Percentiles rank a stretch among this genome's conserved stretches.
phyloP scores from a whole-genome alignment of 2,888 invertebrate species.

The Meiosimyza decipiens region DNA sequence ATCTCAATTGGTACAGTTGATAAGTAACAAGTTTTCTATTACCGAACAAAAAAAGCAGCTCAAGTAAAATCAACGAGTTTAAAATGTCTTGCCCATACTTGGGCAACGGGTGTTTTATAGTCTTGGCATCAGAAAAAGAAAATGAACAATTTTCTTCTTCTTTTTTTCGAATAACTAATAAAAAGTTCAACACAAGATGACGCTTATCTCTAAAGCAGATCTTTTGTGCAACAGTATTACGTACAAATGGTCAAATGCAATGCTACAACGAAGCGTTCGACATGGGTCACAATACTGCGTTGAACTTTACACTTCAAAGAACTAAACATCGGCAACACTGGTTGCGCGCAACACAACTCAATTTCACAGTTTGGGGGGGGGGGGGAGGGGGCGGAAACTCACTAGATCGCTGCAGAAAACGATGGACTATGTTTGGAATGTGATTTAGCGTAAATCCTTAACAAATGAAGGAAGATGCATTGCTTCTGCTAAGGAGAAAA shows the following conservation, averaged over 20 bases:
- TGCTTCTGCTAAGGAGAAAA: conserved; percentile 9
- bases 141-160: background rate
- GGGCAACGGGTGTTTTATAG: conserved; percentile 28
- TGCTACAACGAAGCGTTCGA: background rate
- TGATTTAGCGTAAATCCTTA: conserved; percentile 46
- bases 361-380: background rate
- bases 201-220: conserved; percentile 23
- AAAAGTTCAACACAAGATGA: conserved; percentile 30
- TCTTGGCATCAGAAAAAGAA: conserved; percentile 9
- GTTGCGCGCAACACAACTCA: conserved; percentile 20
- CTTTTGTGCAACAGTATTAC: background rate
- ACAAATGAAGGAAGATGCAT: conserved; percentile 45
- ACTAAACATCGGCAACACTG: conserved; percentile 18
- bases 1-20: too few relatives aligned
- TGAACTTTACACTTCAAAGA: conserved; percentile 20
- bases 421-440: conserved; percentile 27
- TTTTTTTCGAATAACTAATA: conserved; percentile 13
- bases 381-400: background rate
- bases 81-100: conserved; percentile 29
- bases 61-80: conserved; percentile 20
- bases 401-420: background rate
- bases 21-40: conserved; percentile 31
- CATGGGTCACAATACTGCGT: background rate
- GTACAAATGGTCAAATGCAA: conserved; percentile 23
- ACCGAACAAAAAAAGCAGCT: conserved; percentile 10